phyloP scores from a whole-genome alignment of 2,113 vertebrate genomes.

The Leptobrachium leishanense region DNA sequence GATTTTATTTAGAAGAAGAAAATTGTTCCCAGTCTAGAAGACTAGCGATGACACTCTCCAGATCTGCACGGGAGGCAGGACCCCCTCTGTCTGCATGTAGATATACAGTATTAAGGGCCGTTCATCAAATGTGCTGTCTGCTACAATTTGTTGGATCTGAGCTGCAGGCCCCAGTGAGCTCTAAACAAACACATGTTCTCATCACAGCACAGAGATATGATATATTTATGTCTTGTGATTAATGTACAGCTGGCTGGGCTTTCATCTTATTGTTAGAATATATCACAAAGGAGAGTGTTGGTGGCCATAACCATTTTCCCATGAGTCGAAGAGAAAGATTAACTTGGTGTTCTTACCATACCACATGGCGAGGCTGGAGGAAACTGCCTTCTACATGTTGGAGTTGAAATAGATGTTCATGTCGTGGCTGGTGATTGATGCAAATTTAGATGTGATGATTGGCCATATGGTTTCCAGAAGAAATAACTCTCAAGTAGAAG shows the following conservation, averaged over 20 bases:
- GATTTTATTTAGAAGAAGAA: not conserved
- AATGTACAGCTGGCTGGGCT: not conserved
- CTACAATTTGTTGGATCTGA: not conserved
- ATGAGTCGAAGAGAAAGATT: not conserved
- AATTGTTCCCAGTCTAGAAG: too few relatives aligned
- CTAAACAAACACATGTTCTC: constrained; percentile 15
- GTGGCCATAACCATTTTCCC: constrained; percentile 1
- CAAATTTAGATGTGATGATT: constrained; percentile 23
- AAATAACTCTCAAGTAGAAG: not conserved
- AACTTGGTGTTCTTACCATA: not conserved
- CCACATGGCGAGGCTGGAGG: constrained; percentile 13
- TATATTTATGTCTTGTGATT: not conserved
- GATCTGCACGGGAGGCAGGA: too few relatives aligned
- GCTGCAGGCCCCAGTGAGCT: not conserved
- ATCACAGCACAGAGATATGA: not conserved
- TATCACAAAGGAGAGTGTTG: not conserved
- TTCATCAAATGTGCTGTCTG: not conserved
- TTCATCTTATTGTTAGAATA: constrained; percentile 18
- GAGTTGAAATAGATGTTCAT: constrained; percentile 8
- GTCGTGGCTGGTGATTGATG: constrained; percentile 28
- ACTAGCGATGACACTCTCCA: too few relatives aligned
- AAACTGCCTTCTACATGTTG: constrained; percentile 9
- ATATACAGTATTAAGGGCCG: too few relatives aligned
- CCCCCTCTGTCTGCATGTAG: too few relatives aligned
- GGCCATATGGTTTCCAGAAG: constrained; percentile 25